phyloP scores from a whole-genome alignment of 1,140 invertebrate species.

The Lepidurus apus region DNA sequence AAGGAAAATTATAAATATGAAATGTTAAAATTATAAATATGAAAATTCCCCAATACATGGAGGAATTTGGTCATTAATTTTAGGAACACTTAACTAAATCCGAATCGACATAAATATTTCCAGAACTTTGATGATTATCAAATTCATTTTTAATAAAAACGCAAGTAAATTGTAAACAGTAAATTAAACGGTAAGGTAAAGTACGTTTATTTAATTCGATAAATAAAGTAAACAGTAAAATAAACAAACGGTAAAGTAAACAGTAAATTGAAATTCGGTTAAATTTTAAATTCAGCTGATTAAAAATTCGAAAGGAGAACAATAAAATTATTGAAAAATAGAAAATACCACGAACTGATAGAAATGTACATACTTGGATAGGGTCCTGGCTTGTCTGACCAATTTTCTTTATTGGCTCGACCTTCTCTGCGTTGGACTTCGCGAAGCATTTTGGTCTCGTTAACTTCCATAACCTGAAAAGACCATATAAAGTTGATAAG shows the following conservation, averaged over 20 bases:
- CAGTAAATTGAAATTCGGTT: neutral
- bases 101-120: too few species aligned
- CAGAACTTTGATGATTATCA: too few species aligned
- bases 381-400: neutral
- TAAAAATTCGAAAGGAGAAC: too few species aligned
- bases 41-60: neutral
- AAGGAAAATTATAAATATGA: neutral
- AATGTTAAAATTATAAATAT: neutral
- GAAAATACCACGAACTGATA: neutral
- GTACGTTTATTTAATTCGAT: neutral
- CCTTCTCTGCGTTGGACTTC: slow-evolving; percentile 63
- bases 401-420: neutral
- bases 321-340: neutral
- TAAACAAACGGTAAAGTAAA: neutral
- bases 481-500: neutral
- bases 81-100: neutral
- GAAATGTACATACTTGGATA: neutral
- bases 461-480: slow-evolving; percentile 28
- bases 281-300: neutral
- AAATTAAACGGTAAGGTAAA: neutral
- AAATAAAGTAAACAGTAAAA: neutral
- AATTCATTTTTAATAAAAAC: too few species aligned
- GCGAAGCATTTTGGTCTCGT: slow-evolving; percentile 65
- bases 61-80: neutral
- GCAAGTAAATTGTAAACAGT: too few species aligned